Base-by-base conservation (phyloP, 2,113 vertebrate genomes). In the Ancistrus triradiatus region DNA sequence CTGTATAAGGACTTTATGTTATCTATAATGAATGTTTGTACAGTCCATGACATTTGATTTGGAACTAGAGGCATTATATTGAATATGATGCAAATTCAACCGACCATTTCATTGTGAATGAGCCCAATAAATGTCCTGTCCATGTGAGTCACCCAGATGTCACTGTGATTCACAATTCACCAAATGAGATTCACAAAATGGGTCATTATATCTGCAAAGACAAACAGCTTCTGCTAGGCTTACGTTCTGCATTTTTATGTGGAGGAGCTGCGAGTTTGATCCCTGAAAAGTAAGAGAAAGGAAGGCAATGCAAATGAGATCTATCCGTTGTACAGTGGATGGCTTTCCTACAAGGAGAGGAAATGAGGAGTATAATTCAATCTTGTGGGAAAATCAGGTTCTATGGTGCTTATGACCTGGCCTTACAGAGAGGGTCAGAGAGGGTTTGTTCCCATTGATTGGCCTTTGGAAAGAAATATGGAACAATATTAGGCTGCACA, bases 211-310 rank as follows among this genome's bases (percentile, higher is more conserved):
- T 64, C 53, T 31, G 22, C 63, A 47, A 65, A 77, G 62, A 75
- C 78, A 74, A 70, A 74, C 73, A 66, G 73, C 73, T 63, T 74
- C 68, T 47, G 43, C 63, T 28, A 3, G 68, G 69, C 70, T 68
- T 73, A 61, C 72, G 69, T 53, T 80, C 77, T 72, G 74, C 75
- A 75, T 83, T 74, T 84, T 81, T 78, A 80, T 73, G n/a, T n/a
- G n/a, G n/a, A n/a, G n/a, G 56, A 64, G 51, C 33, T 67, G 62
- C 58, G 40, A 68, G 59, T 74, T 58, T 44, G 63, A 68, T 52
- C 59, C 43, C 57, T 72, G 19, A 42, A 64, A 51, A 56, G 35
- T 70, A 72, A 69, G 69, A 68, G 22, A 74, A 75, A 72, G 68
- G 69, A 46, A 77, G n/a, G 25, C 43, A 71, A 79, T 77, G 57